A percentile compares a stretch with the other conserved stretches of the same genome.
phyloP scores from a whole-genome alignment of 2,888 invertebrate species.

The Heliconius aoede region DNA sequence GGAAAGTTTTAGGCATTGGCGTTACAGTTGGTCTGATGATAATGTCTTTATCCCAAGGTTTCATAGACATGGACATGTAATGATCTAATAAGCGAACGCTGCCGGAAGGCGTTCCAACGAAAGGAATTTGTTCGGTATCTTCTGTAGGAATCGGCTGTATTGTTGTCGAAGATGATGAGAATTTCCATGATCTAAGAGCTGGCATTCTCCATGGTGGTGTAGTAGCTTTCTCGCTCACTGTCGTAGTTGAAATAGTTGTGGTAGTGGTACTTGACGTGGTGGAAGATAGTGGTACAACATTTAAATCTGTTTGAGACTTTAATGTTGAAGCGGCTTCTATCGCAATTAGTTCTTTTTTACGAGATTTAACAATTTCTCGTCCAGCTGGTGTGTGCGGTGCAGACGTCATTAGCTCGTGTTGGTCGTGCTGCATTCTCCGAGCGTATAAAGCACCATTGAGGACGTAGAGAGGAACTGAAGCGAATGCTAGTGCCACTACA shows the following conservation, averaged over 20 bases:
- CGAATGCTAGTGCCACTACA: slow-evolving; percentile 65
- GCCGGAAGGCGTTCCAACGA: slow-evolving; percentile 65
- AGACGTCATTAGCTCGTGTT: slow-evolving; percentile 57
- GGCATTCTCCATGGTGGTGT: slow-evolving; percentile 82
- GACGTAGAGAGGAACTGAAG: slow-evolving; percentile 69
- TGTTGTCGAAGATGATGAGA: slow-evolving; percentile 63
- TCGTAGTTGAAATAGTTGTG: slow-evolving; percentile 55
- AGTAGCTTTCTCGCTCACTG: slow-evolving; percentile 61
- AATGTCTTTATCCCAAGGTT: slow-evolving; percentile 74
- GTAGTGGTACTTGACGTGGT: slow-evolving; percentile 55
- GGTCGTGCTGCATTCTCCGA: slow-evolving; percentile 59
- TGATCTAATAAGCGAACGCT: slow-evolving; percentile 64
- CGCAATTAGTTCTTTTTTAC: slow-evolving; percentile 71
- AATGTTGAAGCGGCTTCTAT: slow-evolving; percentile 62
- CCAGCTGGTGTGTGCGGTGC: slow-evolving; percentile 63
- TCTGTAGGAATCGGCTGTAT: slow-evolving; percentile 67
- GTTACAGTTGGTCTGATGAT: slow-evolving; percentile 72
- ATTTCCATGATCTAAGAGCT: slow-evolving; percentile 76
- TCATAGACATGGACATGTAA: slow-evolving; percentile 68
- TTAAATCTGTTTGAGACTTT: slow-evolving; percentile 61
- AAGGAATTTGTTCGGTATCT: slow-evolving; percentile 61
- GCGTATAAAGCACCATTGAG: slow-evolving; percentile 67
- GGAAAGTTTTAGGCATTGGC: slow-evolving; percentile 67
- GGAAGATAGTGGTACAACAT: slow-evolving; percentile 54
- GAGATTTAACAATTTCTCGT: slow-evolving; percentile 65